Conservation (phyloP, 2,797 vertebrate species). For the Chiloscyllium punctatum region DNA sequence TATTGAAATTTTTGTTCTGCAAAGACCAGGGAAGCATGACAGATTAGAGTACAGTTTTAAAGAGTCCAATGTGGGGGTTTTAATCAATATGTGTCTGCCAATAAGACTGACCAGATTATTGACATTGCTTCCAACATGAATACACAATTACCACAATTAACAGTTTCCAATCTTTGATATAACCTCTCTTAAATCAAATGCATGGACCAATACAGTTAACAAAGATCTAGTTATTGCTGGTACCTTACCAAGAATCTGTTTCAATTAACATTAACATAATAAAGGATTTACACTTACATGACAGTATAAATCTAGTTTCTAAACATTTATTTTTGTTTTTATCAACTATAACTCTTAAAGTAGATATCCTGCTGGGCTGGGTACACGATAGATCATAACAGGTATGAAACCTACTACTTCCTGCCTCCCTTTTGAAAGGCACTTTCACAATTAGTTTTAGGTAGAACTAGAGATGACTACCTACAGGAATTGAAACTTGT, state of each 20-base stretch:
- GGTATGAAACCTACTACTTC: background rate
- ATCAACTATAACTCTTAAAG: background rate
- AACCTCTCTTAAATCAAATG: conserved; percentile 59
- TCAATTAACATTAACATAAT: background rate
- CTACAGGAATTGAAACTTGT: background rate
- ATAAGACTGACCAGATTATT: conserved; percentile 60
- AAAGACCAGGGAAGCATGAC: conserved; percentile 62
- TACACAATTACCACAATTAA: conserved; percentile 74
- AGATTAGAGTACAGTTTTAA: conserved; percentile 64
- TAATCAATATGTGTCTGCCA: conserved; percentile 66
- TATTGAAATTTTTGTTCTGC: conserved; percentile 59
- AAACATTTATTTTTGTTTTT: background rate
- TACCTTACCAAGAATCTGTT: background rate
- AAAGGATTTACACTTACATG: background rate
- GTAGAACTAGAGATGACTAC: background rate
- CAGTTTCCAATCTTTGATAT: conserved; percentile 55
- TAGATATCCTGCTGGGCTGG: background rate
- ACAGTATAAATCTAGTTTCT: background rate
- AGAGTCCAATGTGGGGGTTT: conserved; percentile 56
- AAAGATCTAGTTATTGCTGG: conserved; percentile 41
- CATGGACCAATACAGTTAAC: conserved; percentile 60
- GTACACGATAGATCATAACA: background rate
- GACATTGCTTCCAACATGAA: conserved; percentile 67
- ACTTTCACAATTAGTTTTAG: background rate
- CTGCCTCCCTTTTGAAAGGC: background rate